Conservation (phyloP, 2,113 vertebrate genomes). For the Archilochus colubris region DNA sequence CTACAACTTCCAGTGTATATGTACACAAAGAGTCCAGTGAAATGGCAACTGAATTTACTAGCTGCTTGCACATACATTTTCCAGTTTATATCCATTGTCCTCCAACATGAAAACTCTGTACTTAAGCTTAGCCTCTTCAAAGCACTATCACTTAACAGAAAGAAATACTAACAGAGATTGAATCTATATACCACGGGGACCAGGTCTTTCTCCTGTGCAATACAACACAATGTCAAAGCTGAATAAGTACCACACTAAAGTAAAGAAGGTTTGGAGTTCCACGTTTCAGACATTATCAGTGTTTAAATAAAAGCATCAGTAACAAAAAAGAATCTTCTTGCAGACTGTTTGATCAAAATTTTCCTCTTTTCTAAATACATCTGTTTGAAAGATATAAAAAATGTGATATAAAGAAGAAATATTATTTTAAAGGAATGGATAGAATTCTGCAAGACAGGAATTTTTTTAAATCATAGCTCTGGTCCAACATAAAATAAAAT, state of each 20-base stretch:
- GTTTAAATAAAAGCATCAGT: constrained; percentile 9
- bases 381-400: neutral
- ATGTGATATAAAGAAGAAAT: neutral
- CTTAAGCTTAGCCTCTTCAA: neutral
- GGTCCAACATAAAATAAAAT: neutral
- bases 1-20: neutral
- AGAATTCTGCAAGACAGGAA: neutral
- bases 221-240: constrained; percentile 13
- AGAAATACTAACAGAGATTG: neutral
- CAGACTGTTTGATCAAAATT: neutral
- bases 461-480: neutral
- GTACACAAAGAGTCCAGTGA: neutral
- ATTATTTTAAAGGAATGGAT: neutral
- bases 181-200: neutral
- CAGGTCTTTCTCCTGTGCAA: neutral
- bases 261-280: neutral
- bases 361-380: neutral
- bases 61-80: neutral
- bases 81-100: neutral
- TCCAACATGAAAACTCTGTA: neutral
- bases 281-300: neutral
- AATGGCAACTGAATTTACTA: neutral
- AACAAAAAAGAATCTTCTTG: neutral
- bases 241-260: neutral
- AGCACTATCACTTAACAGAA: neutral